These are phyloP conservation scores for Nemoura dubitans DNA, from an alignment of 2,888 invertebrate genomes.

Conservation along the genomic window DNA sequence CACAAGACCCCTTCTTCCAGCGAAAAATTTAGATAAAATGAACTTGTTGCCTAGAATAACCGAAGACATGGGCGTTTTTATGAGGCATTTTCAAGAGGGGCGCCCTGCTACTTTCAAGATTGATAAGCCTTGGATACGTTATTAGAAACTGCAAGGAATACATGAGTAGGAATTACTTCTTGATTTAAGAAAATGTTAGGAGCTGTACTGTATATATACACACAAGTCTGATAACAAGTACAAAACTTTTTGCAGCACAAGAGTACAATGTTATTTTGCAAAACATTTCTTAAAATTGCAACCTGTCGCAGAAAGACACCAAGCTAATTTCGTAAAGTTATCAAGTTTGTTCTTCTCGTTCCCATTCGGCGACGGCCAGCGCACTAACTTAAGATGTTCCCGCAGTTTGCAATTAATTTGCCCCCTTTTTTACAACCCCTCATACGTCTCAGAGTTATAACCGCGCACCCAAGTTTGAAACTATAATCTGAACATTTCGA, in stretches of 20 bases:
- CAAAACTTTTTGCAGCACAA: neutral
- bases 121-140: too few species aligned
- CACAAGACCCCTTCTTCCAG: neutral
- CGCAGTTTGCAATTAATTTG: neutral
- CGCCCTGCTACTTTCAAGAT: too few species aligned
- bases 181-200: too few species aligned
- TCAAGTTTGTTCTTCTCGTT: neutral
- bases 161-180: too few species aligned
- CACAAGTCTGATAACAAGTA: too few species aligned
- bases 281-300: neutral
- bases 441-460: neutral
- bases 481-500: neutral
- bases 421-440: neutral
- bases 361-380: neutral
- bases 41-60: constrained; percentile 25
- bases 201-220: too few species aligned
- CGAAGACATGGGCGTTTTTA: neutral
- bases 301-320: neutral
- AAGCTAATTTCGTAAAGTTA: neutral
- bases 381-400: neutral
- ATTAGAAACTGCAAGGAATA: too few species aligned
- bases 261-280: neutral
- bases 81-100: too few species aligned
- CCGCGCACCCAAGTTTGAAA: neutral
- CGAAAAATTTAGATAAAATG: neutral